Evolutionary conservation across 2,797 vertebrate species (phyloP).

Genomic region (Megaceryle alcyon): DNA sequence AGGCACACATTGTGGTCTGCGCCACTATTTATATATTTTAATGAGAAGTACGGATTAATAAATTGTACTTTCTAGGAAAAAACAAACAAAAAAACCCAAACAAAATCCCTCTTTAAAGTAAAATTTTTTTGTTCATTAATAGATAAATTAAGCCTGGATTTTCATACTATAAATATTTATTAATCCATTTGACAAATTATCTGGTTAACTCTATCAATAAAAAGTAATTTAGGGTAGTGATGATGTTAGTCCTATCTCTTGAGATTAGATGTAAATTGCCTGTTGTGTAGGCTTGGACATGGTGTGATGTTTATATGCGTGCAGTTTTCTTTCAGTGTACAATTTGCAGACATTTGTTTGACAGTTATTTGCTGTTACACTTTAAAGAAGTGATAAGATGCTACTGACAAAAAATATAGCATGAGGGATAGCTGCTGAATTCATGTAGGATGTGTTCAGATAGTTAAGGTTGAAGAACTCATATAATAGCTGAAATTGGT

Average conservation of each 20-base stretch:
- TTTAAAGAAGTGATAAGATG: constrained; percentile 12
- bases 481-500: constrained; percentile 34
- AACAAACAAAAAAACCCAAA: neutral
- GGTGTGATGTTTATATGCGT: neutral
- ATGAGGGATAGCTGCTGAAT: neutral
- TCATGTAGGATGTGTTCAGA: neutral
- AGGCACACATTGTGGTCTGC: neutral
- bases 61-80: neutral
- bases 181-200: neutral
- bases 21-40: neutral
- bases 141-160: neutral
- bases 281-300: neutral
- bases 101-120: neutral
- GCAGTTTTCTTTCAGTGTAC: neutral
- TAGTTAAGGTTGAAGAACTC: constrained; percentile 47
- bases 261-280: constrained; percentile 7
- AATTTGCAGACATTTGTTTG: neutral
- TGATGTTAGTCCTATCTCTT: neutral
- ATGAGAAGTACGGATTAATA: neutral
- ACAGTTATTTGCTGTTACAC: constrained; percentile 35
- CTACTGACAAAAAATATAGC: neutral
- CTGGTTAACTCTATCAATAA: constrained; percentile 13
- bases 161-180: neutral
- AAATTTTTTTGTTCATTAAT: neutral
- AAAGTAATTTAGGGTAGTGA: constrained; percentile 46